phyloP scores from a whole-genome alignment of 2,888 invertebrate genomes.

The Plebejus anna region DNA sequence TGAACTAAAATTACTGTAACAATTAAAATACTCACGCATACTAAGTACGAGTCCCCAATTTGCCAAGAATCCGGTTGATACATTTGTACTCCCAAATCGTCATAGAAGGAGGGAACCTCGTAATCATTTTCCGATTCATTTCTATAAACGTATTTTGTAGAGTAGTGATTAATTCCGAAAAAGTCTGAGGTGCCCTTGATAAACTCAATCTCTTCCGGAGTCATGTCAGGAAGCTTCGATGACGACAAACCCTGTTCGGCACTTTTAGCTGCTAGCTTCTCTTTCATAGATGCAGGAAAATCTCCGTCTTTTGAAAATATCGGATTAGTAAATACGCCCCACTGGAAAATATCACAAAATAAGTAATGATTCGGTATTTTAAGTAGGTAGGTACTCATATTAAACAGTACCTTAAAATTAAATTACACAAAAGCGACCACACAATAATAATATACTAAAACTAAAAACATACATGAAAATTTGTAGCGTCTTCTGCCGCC shows the following conservation, averaged over 20 bases:
- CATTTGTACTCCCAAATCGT: constrained; percentile 41
- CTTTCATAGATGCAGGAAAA: constrained; percentile 80
- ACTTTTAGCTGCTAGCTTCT: constrained; percentile 75
- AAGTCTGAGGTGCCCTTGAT: constrained; percentile 52
- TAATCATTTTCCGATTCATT: constrained; percentile 42
- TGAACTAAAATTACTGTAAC: background rate
- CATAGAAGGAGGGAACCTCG: constrained; percentile 42
- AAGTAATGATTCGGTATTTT: background rate
- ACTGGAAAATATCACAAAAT: constrained; percentile 48
- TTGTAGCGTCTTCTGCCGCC: constrained; percentile 64
- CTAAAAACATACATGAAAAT: constrained; percentile 40
- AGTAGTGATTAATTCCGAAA: constrained; percentile 82
- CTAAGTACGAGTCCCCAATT: constrained; percentile 37
- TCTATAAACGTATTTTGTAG: constrained; percentile 51
- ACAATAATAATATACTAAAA: no score
- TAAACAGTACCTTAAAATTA: background rate
- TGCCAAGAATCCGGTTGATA: constrained; percentile 43
- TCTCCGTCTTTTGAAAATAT: constrained; percentile 79
- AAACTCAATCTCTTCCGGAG: constrained; percentile 54
- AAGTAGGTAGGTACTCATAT: background rate
- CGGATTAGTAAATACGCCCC: constrained; percentile 80
- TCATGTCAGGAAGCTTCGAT: constrained; percentile 67
- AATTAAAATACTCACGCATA: constrained; percentile 37
- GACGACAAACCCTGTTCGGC: constrained; percentile 58
- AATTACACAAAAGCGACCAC: constrained; percentile 36